Percentiles rank a stretch among this genome's conserved stretches.
These are phyloP conservation scores for Eupelmus urozonus DNA, from an alignment of 2,888 invertebrate genomes.

Conservation along the genomic window DNA sequence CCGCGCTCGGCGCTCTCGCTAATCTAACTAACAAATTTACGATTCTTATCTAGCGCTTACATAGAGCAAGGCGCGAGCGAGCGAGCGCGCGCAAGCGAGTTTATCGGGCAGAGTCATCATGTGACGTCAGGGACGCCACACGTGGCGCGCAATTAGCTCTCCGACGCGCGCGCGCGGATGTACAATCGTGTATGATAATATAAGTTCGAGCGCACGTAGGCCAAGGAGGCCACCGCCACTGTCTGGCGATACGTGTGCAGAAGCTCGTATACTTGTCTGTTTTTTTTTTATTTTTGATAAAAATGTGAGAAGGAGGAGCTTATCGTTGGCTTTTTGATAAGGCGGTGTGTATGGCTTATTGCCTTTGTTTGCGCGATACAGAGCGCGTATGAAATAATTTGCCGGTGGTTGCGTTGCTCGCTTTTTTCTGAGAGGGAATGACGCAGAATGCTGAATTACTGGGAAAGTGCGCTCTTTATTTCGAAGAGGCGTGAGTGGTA, in stretches of 20 bases:
- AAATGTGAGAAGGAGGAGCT: background rate
- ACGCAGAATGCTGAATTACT: no score
- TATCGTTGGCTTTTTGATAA: no score
- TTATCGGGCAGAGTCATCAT: conserved; percentile 46
- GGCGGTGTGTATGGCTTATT: background rate
- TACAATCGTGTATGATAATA: background rate
- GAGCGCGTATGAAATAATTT: background rate
- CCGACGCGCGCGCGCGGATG: background rate
- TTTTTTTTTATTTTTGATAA: conserved; percentile 28
- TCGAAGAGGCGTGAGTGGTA: no score
- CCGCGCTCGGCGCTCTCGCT: no score
- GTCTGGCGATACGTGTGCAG: conserved; percentile 24
- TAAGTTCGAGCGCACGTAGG: background rate
- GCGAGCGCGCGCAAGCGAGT: background rate
- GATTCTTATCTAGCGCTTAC: conserved; percentile 48
- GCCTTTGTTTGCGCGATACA: conserved; percentile 10
- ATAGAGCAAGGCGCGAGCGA: background rate
- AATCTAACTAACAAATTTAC: conserved; percentile 52
- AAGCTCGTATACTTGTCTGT: conserved; percentile 2
- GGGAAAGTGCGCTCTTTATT: no score
- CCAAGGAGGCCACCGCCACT: background rate
- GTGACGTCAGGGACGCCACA: conserved; percentile 16
- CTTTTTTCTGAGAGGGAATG: no score
- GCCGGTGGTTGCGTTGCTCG: no score
- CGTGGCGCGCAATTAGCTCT: conserved; percentile 52